Base-by-base conservation (phyloP, 2,797 vertebrate genomes). In the Siniperca undulata region DNA sequence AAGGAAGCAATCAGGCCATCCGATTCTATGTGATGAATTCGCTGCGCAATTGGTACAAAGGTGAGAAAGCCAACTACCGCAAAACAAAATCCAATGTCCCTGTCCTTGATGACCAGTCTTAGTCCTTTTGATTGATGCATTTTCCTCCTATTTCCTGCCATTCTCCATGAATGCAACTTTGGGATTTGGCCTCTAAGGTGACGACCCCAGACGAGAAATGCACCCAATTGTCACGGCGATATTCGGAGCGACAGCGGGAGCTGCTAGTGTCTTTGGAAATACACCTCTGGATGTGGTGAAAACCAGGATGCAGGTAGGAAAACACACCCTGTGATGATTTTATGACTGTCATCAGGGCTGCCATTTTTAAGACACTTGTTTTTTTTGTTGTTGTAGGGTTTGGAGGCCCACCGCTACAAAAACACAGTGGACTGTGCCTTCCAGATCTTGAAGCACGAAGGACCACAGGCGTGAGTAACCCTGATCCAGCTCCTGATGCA, bases 11-110 rank as follows among this genome's bases (percentile, higher is more conserved):
- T 91, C 96, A 97, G 88, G 96, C 97, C 34, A 97, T 97, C 78
- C 91, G 96, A 17, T 97, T 97, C 87, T 97, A 96, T 48, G 95
- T 97, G 46, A 97, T 97, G 96, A 97, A 95, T 46, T 70, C 89
- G 1, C 91, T 97, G 46, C 94, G 96, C 27, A 97, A 97, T 76
- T 97, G 96, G 96, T 97, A 97, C 93, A 96, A 96, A 95, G 96
- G 96, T 96, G 74, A 94, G 90, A 67, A 60, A 60, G 5, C 8
- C 17, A 3, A 3, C 22, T 2, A n/a, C 16, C 34, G 7, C n/a
- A 10, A 60, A 75, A 78, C 13, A 27, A 53, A 50, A 50, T 16
- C 56, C 10, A 48, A 7, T 40, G 1, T 38, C 16, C 14, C 34
- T 62, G 38, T 24, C 19, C 13, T 38, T 36, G 12, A 70, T 30